These are phyloP conservation scores for Mnemiopsis leidyi DNA, from an alignment of 37 sponge, comb jelly and placozoan genomes.

Conservation along the genomic window DNA sequence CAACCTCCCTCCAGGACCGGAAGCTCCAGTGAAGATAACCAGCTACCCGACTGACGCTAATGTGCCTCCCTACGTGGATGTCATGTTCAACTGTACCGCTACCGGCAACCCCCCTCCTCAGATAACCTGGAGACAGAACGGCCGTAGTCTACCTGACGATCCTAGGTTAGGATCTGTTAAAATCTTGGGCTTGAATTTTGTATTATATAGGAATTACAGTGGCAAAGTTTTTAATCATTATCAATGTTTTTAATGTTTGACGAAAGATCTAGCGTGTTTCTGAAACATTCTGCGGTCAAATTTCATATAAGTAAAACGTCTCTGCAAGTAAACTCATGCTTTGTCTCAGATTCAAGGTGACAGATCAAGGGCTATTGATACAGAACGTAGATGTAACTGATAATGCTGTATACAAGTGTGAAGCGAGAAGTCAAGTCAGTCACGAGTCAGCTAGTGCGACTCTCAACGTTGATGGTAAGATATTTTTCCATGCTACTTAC, in stretches of 20 bases:
- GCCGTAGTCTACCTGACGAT: slow-evolving; percentile 20
- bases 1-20: neutral
- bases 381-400: slow-evolving; percentile 60
- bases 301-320: no score
- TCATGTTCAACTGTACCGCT: slow-evolving; percentile 62
- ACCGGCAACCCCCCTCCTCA: slow-evolving; percentile 27
- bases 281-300: no score
- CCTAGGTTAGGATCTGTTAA: neutral
- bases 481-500: neutral
- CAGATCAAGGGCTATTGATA: neutral
- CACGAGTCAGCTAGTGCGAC: slow-evolving; percentile 7
- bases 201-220: no score
- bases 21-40: slow-evolving; percentile 60
- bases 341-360: slow-evolving; percentile 5
- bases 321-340: no score
- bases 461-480: slow-evolving; percentile 49
- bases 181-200: no score
- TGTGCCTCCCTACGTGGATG: slow-evolving; percentile 61
- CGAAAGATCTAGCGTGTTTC: no score
- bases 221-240: no score
- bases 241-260: no score
- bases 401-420: slow-evolving; percentile 38
- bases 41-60: slow-evolving; percentile 20
- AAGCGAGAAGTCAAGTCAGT: neutral
- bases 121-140: slow-evolving; percentile 6